These are phyloP conservation scores for Riptortus pedestris DNA, from an alignment of 1,140 invertebrate genomes.

Conservation along the genomic window DNA sequence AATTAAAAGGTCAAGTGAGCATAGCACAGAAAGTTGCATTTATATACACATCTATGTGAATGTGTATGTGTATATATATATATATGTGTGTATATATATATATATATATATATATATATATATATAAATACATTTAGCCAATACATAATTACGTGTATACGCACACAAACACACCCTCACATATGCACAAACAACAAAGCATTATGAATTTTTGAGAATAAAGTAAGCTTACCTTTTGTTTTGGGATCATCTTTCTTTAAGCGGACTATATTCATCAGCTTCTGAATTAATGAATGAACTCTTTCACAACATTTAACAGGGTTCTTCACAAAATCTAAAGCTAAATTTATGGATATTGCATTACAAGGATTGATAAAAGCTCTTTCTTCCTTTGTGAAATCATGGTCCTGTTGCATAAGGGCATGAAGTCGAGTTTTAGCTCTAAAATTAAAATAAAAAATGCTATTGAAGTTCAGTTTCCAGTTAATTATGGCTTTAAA, in stretches of 20 bases:
- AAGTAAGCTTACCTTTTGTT: conserved; percentile 54
- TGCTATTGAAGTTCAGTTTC: background rate
- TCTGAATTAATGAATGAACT: conserved; percentile 75
- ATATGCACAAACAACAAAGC: too few species aligned
- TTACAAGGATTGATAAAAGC: conserved; percentile 80
- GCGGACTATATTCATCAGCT: conserved; percentile 74
- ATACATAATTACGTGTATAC: too few species aligned
- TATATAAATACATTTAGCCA: too few species aligned
- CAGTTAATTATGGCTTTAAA: background rate
- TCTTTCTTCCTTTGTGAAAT: conserved; percentile 78
- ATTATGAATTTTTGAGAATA: too few species aligned
- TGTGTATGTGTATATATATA: too few species aligned
- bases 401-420: conserved; percentile 79
- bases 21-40: too few species aligned
- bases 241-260: conserved; percentile 77
- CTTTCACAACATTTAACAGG: conserved; percentile 86
- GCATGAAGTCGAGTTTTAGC: conserved; percentile 90
- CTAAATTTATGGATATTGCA: conserved; percentile 74
- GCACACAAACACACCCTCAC: too few species aligned
- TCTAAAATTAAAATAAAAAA: conserved; percentile 43
- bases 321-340: conserved; percentile 92
- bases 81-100: too few species aligned
- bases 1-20: too few species aligned
- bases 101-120: too few species aligned
- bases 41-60: too few species aligned